Percentiles rank a stretch among this genome's conserved stretches.
Evolutionary conservation across 2,113 vertebrate genomes (phyloP).

Genomic region (Turnix velox): DNA sequence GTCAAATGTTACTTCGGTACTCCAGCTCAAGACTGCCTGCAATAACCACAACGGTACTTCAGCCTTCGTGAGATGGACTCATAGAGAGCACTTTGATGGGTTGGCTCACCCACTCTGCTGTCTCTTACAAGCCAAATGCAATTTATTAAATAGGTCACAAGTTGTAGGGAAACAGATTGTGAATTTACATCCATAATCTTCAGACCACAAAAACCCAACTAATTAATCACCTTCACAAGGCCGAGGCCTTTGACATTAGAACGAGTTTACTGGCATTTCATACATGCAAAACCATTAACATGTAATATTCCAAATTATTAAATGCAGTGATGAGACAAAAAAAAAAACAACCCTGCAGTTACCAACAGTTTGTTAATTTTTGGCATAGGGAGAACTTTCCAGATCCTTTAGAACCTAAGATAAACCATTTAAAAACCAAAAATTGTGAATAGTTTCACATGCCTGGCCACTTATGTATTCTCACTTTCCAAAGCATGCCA

Average conservation of each 20-base stretch:
- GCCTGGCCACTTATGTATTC: background rate
- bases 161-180: background rate
- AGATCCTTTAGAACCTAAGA: background rate
- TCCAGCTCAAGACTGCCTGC: background rate
- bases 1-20: background rate
- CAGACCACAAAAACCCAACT: background rate
- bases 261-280: background rate
- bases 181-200: background rate
- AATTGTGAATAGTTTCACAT: background rate
- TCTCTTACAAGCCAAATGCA: background rate
- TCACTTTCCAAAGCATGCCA: background rate
- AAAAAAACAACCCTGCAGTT: background rate
- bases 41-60: fast-evolving
- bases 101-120: background rate
- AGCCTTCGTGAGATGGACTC: background rate
- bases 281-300: background rate
- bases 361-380: background rate
- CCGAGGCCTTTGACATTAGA: background rate
- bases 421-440: constrained; percentile 29
- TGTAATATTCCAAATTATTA: background rate
- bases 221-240: fast-evolving
- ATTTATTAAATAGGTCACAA: background rate
- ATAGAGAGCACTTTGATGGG: background rate
- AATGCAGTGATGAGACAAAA: background rate
- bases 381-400: background rate